phyloP scores from a whole-genome alignment of 35 echinoderm and acorn worm genomes.

The Eucidaris tribuloides region DNA sequence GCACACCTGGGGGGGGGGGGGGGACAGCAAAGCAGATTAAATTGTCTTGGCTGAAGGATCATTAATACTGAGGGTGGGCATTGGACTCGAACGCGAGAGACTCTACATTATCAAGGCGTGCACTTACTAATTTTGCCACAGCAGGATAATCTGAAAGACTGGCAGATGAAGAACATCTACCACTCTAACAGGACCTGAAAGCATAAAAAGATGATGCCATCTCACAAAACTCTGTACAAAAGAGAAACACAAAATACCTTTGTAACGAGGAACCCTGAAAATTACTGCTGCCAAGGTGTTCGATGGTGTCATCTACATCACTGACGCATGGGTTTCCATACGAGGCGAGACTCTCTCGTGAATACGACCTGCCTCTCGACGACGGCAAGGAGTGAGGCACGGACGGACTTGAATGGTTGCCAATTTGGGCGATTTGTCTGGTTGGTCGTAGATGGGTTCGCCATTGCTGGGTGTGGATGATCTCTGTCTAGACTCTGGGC shows the following conservation, averaged over 20 bases:
- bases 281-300: neutral
- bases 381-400: neutral
- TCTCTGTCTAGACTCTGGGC: neutral
- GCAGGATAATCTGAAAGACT: too few species aligned
- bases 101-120: too few species aligned
- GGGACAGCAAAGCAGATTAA: too few species aligned
- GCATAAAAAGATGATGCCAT: too few species aligned
- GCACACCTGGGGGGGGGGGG: too few species aligned
- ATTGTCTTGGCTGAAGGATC: too few species aligned
- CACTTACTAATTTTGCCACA: too few species aligned
- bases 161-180: too few species aligned
- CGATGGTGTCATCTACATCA: slow-evolving; percentile 6
- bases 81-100: too few species aligned
- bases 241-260: neutral
- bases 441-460: slow-evolving; percentile 6
- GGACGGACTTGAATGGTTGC: neutral
- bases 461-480: neutral
- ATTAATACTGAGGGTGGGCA: too few species aligned
- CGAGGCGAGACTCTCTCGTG: neutral
- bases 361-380: neutral
- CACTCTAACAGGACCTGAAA: too few species aligned
- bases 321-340: slow-evolving; percentile 12
- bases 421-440: neutral
- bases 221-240: too few species aligned
- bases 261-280: neutral